Evolutionary conservation across 2,888 invertebrate genomes (phyloP), one percentile per base, ranked within the genome.

Genomic region (Noctua pronuba): DNA sequence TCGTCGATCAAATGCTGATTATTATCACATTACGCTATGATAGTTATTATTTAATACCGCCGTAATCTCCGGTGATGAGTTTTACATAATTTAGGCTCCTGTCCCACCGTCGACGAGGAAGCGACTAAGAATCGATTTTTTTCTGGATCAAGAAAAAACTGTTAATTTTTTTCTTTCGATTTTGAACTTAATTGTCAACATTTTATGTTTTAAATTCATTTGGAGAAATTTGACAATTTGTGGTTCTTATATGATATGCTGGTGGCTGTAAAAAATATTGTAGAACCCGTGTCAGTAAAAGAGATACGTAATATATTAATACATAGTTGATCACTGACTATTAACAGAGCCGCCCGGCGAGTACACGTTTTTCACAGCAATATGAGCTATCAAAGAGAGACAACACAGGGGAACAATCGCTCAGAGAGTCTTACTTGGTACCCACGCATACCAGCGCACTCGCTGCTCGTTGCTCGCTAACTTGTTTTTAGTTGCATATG

Each of bases 31-130:
- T 78, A 85, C 49, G 70, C 55, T 71, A 80, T 75, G 74, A 87
- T 69, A 77, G 75, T 73, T 89, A 91, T 92, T 89, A 91, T 90
- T 82, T 90, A 90, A 92, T 82, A 79, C 67, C 73, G 58, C 64
- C 52, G 75, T 84, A 79, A 86, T 86, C 79, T 85, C 84, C 86
- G 80, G 84, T 83, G 85, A 83, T 88, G 88, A 83, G 88, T 86
- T 91, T 90, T 89, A 90, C 86, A 86, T 92, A 91, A 91, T 89
- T 90, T 65, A 65, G 41, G 65, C 4, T 35, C 1, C 41, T 6
- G 65, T 65, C n/a, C n/a, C 18, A 41, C 18, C 2, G 41, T n/a
- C 21, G 1, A n/a, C n/a, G n/a, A 65, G 41, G 0, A 13, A 41
- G 41, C 16, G 64, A 38, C 3, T 18, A 65, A n/a, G 4, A 7